phyloP scores from a whole-genome alignment of 2,888 invertebrate genomes.

The Dexiosoma caninum region DNA sequence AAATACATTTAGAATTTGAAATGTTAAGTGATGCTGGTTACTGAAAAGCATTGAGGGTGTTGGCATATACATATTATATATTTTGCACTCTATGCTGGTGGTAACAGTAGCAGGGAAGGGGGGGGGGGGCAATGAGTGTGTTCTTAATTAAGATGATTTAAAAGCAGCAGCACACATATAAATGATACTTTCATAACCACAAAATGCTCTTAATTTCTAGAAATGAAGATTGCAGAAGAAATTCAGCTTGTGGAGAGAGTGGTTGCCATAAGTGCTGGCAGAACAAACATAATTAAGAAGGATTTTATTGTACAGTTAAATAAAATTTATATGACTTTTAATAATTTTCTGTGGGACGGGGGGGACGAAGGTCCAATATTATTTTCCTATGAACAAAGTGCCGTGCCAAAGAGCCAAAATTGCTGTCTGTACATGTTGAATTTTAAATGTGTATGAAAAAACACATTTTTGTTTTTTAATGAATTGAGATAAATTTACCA shows the following conservation, averaged over 20 bases:
- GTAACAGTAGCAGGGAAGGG: background rate
- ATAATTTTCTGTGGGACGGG: background rate
- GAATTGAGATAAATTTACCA: background rate
- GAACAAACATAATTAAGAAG: background rate
- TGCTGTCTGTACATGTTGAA: background rate
- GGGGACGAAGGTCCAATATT: too few relatives aligned
- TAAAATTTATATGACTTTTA: slow-evolving; percentile 2
- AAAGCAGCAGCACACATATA: background rate
- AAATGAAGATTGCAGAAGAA: background rate
- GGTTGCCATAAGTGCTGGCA: background rate
- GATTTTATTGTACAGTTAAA: background rate
- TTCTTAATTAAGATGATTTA: slow-evolving; percentile 31
- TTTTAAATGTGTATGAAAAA: background rate
- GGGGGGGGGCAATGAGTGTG: background rate
- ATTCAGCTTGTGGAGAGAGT: background rate
- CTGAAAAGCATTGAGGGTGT: background rate
- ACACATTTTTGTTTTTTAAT: background rate
- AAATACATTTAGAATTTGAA: background rate
- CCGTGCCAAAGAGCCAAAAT: too few relatives aligned
- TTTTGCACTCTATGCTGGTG: slow-evolving; percentile 1
- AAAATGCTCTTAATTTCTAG: background rate
- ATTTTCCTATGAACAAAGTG: too few relatives aligned
- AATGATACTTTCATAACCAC: background rate
- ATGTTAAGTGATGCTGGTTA: slow-evolving; percentile 13
- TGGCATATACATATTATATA: slow-evolving; percentile 8